These are phyloP conservation scores for Struthidea cinerea DNA, from an alignment of 2,113 vertebrate genomes.

Conservation along the genomic window DNA sequence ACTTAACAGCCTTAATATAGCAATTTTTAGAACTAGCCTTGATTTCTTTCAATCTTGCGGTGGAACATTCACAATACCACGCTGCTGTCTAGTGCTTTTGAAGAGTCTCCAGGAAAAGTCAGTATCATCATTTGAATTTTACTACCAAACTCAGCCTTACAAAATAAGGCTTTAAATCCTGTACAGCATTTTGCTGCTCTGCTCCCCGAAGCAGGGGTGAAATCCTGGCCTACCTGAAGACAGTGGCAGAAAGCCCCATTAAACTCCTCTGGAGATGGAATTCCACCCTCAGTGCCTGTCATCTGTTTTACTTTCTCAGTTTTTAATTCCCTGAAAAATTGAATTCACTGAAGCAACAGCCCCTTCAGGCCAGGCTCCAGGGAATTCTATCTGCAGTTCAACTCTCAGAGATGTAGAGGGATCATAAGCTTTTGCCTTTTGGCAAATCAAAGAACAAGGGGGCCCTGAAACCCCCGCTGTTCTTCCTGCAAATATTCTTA, in stretches of 20 bases:
- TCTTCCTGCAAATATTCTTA: neutral
- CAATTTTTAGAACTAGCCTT: neutral
- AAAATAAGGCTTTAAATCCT: neutral
- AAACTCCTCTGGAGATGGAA: neutral
- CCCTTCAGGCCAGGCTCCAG: neutral
- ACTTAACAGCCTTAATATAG: neutral
- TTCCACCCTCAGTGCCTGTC: neutral
- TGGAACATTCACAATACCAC: neutral
- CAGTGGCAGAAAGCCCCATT: neutral
- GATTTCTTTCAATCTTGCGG: neutral
- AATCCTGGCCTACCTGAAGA: neutral
- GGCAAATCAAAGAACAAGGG: neutral
- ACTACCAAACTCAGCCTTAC: neutral
- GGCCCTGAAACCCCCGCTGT: neutral
- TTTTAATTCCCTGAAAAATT: slow-evolving; percentile 35
- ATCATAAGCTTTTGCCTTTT: neutral
- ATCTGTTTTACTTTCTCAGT: neutral
- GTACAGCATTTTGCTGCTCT: neutral
- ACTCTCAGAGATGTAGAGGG: neutral
- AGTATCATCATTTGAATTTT: neutral
- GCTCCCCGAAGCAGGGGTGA: neutral
- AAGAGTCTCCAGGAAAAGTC: neutral
- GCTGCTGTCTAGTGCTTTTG: neutral
- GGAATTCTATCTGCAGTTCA: neutral
- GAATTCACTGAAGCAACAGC: slow-evolving; percentile 21